Base-by-base conservation (phyloP, 2,797 vertebrate species). In the Epinephelus malabaricus region DNA sequence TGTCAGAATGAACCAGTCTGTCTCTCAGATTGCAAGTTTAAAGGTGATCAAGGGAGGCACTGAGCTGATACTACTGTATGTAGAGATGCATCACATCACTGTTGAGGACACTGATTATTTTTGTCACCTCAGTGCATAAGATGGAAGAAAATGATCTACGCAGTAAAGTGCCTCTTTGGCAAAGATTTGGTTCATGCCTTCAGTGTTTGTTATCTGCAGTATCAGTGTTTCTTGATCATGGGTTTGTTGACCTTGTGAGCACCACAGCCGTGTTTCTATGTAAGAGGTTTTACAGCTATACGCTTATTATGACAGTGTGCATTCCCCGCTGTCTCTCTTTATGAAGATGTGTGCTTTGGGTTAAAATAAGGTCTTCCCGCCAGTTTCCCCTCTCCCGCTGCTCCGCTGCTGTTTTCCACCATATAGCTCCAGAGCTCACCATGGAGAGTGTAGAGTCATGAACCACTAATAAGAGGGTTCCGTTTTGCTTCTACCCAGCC, bases 401-500 rank as follows among this genome's bases (percentile, higher is more conserved):
- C 67, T 54, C 30, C 18, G 50, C 56, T 38, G 77, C 83, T 86
- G 77, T 94, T 93, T 93, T 94, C 92, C 92, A 91, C 78, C 76
- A 19, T 46, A 43, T 43, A 51, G 83, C 86, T 74, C 76, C 85
- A 69, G 34, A 15, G 73, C 85, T 89, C 80, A 43, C 89, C 88
- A 91, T 76, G 87, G 91, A 93, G 93, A 92, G 90, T 92, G 86
- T 23, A 55, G 88, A 93, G 91, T 93, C 93, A 92, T 90, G 91
- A 91, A 93, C 94, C 94, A 94, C 94, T 95, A 94, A 95, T 94
- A 80, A 92, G 88, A 92, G 93, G 94, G 93, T 94, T 94, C 92
- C 92, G 79, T 82, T 93, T 85, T 78, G 77, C 86, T 81, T 84
- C 86, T 84, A 88, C 86, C 91, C 69, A 89, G 87, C 92, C 81